Percentiles rank a stretch among this genome's conserved stretches.
phyloP scores from a whole-genome alignment of 2,113 vertebrate species.

The Macaca nemestrina region DNA sequence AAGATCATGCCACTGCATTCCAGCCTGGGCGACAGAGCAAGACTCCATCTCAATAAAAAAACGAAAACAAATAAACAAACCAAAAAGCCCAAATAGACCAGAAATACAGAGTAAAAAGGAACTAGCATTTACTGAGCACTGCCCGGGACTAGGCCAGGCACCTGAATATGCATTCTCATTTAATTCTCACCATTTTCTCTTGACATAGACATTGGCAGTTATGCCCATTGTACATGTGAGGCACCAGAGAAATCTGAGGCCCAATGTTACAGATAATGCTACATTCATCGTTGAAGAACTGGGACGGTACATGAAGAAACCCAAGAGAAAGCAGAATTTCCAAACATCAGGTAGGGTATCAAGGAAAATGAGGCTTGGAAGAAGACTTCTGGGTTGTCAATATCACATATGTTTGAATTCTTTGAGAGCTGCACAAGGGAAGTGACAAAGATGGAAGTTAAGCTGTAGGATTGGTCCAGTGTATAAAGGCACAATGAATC shows the following conservation, averaged over 20 bases:
- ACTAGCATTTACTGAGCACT: background rate
- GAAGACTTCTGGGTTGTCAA: background rate
- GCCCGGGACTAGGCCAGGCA: background rate
- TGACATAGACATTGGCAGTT: background rate
- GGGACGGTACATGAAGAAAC: background rate
- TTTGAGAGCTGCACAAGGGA: background rate
- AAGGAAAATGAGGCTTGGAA: background rate
- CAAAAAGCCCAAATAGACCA: background rate
- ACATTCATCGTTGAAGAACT: background rate
- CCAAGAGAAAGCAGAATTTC: background rate
- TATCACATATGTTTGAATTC: background rate
- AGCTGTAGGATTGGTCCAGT: background rate
- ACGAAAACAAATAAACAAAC: background rate
- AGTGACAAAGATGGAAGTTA: background rate
- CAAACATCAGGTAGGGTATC: background rate
- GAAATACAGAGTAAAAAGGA: background rate
- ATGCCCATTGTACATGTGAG: background rate
- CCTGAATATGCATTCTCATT: background rate
- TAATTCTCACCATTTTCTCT: background rate
- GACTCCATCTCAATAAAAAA: background rate
- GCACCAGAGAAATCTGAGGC: background rate
- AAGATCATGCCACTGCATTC: too few relatives aligned
- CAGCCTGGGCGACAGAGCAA: too few relatives aligned
- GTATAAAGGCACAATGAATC: background rate
- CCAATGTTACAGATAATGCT: background rate